Base-by-base conservation (phyloP, 1,140 invertebrate species). In the Macrobrachium rosenbergii region DNA sequence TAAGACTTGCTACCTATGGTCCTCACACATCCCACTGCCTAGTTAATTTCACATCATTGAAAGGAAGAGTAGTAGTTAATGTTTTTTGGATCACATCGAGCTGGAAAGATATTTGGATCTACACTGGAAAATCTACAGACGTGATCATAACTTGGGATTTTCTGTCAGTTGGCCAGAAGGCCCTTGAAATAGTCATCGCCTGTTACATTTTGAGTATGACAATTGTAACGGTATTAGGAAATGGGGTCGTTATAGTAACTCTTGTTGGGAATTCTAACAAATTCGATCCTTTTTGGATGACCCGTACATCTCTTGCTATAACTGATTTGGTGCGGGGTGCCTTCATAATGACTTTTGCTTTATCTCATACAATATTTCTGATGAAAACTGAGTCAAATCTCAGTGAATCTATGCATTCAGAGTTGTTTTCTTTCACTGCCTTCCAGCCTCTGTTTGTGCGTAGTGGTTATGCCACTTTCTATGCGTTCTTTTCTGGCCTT, bases 81-180 rank as follows among this genome's bases (percentile, higher is more conserved):
- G 28, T 80, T 8, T 86, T 80, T 23, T 86, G 84, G 84, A 19
- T 86, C 14, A 80, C 84, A 60, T 86, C 84, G 10, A 72, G 45
- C 5, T 11, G 45, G 8, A 21, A 52, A 6, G 67, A 80, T 28
- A 16, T 75, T 28, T 16, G 67, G 6, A 8, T 80, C 3, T 86
- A 86, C 23, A 21, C 80, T 23, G 84, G 84, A 7, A 81, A 80
- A 17, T 60, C 84, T 52, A 73, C 64, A 8, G 77, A 86, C 17
- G 67, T 86, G 23, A 64, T 79, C 14, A 11, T 86, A 19, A 86
- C 63, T 45, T 86, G 84, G 84, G 84, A 86, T 21, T 86, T 79
- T 59, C 77, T 86, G 2, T 59, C 77, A 28, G 17, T 1, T 7
- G 58, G 58, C 2, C 84, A 86, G 67, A 86, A 86, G 28, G 28